phyloP scores from a whole-genome alignment of 2,113 vertebrate genomes.

The Pterocles burchelli region DNA sequence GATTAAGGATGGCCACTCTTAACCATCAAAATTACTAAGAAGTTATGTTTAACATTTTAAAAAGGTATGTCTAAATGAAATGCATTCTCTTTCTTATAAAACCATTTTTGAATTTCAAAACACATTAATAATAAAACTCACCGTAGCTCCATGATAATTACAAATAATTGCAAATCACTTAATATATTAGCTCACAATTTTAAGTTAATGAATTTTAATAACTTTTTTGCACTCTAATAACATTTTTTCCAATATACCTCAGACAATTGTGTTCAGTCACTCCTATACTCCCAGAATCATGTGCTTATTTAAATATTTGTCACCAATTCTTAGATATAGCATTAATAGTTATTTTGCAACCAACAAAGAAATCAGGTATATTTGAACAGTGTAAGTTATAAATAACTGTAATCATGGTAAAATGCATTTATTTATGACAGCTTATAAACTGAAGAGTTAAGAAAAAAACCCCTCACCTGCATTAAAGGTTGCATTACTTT shows the following conservation, averaged over 20 bases:
- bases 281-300: not conserved
- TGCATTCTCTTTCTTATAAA: not conserved
- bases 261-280: not conserved
- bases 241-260: not conserved
- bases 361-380: not conserved
- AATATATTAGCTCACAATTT: not conserved
- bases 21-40: not conserved
- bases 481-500: not conserved
- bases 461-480: slow-evolving; percentile 63
- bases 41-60: not conserved
- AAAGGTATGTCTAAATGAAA: not conserved
- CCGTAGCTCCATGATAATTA: not conserved
- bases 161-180: not conserved
- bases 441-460: not conserved
- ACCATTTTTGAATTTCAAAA: not conserved
- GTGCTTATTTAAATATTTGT: not conserved
- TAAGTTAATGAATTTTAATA: not conserved
- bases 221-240: not conserved
- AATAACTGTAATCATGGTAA: not conserved
- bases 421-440: not conserved
- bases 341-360: not conserved
- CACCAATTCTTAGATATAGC: not conserved
- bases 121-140: not conserved
- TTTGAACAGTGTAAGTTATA: not conserved
- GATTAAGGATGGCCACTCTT: not conserved